Percentiles rank a stretch among this genome's conserved stretches.
Evolutionary conservation across 1,140 invertebrate species (phyloP).

Genomic region (Pogonomyrmex californicus): DNA sequence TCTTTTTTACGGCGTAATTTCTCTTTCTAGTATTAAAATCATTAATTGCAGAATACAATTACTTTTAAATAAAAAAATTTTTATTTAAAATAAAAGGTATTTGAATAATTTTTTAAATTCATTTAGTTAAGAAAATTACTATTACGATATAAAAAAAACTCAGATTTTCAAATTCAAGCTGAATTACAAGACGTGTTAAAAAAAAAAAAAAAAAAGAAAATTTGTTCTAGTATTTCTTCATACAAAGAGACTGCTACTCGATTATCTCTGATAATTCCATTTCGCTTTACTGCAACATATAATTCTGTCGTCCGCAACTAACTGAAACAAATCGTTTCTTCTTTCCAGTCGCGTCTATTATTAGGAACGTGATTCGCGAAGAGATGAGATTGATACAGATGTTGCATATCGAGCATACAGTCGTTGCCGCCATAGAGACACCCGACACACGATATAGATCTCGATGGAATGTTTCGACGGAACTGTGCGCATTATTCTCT

Average conservation of each 20-base stretch:
- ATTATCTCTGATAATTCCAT: constrained; percentile 9
- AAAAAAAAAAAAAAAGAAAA: neutral
- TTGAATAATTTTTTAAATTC: neutral
- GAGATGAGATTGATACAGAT: constrained; percentile 60
- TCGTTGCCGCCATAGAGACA: constrained; percentile 15
- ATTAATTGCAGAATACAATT: neutral
- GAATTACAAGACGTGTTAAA: neutral
- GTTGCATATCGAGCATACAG: constrained; percentile 45
- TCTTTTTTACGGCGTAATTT: neutral
- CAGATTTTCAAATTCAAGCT: neutral
- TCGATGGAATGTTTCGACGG: constrained; percentile 35
- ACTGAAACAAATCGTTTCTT: constrained; percentile 41
- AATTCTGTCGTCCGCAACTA: neutral
- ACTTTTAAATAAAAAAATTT: neutral
- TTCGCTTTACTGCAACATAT: constrained; percentile 6
- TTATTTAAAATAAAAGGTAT: neutral
- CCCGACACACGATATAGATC: constrained; percentile 43
- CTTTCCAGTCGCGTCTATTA: constrained; percentile 49
- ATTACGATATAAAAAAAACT: neutral
- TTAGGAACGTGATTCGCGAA: constrained; percentile 52
- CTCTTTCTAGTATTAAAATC: neutral
- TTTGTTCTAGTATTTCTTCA: neutral
- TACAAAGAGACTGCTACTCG: neutral
- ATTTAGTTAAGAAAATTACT: neutral
- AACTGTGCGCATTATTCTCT: constrained; percentile 21